Evolutionary conservation across 2,797 vertebrate genomes (phyloP).

Genomic region (Falco peregrinus): DNA sequence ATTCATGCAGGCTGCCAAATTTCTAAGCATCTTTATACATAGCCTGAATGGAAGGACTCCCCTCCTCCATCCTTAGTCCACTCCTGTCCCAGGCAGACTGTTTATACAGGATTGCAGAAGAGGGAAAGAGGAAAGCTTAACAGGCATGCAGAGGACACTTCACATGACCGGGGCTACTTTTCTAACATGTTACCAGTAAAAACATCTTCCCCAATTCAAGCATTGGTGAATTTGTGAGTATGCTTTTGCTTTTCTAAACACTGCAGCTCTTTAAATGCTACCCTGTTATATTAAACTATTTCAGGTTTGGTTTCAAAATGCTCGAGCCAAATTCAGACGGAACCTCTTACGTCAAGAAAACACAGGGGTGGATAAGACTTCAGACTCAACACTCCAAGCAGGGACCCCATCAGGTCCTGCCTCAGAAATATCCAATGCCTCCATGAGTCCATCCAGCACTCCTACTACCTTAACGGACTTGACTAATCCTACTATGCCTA

Average conservation of each 20-base stretch:
- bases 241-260: constrained; percentile 34
- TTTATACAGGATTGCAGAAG: neutral
- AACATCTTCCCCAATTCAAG: neutral
- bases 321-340: constrained; percentile 97
- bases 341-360: constrained; percentile 98
- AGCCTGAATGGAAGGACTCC: neutral
- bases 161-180: neutral
- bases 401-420: constrained; percentile 95
- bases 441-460: constrained; percentile 97
- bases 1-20: neutral
- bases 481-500: constrained; percentile 97
- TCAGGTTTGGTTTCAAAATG: constrained; percentile 99
- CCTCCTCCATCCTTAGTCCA: neutral
- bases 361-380: constrained; percentile 93
- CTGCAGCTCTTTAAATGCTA: constrained; percentile 64
- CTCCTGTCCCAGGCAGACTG: neutral
- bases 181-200: neutral
- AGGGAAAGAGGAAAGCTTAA: neutral
- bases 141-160: neutral
- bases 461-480: constrained; percentile 98
- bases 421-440: constrained; percentile 96
- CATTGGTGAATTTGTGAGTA: constrained; percentile 21
- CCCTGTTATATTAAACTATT: constrained; percentile 59
- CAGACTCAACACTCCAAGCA: constrained; percentile 90
- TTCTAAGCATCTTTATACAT: neutral